Conservation (phyloP, 2,113 vertebrate genomes). For the Cyrtonyx montezumae region DNA sequence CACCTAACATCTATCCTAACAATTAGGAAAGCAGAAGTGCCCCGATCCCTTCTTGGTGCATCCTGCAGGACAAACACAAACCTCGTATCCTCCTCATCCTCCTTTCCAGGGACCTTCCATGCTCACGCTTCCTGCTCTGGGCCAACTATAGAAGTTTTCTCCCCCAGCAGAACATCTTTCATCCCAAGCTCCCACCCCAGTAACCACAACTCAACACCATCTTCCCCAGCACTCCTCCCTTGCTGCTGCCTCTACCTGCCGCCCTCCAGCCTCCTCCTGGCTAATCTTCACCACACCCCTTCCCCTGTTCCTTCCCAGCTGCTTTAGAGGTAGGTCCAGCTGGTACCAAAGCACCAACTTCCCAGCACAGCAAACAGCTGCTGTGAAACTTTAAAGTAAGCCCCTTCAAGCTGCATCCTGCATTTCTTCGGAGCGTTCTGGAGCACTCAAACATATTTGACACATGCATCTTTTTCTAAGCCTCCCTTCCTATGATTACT, state of each 20-base stretch:
- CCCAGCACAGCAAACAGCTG: not conserved
- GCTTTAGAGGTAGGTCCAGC: not conserved
- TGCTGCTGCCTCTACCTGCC: not conserved
- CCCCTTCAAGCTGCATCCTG: not conserved
- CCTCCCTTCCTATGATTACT: not conserved
- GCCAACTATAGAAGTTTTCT: not conserved
- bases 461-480: not conserved
- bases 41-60: not conserved
- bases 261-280: accelerated
- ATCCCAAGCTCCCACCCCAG: not conserved
- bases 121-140: accelerated
- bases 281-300: not conserved
- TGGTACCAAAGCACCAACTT: not conserved
- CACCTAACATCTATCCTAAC: accelerated
- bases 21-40: not conserved
- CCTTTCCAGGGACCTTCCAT: not conserved
- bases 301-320: not conserved
- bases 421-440: not conserved
- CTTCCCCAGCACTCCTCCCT: not conserved
- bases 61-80: not conserved
- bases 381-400: not conserved
- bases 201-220: accelerated
- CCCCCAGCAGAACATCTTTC: not conserved
- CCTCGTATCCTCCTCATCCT: accelerated
- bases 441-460: not conserved